Evolutionary conservation across 2,888 invertebrate genomes (phyloP).

Genomic region (Zeuzera pyrina): DNA sequence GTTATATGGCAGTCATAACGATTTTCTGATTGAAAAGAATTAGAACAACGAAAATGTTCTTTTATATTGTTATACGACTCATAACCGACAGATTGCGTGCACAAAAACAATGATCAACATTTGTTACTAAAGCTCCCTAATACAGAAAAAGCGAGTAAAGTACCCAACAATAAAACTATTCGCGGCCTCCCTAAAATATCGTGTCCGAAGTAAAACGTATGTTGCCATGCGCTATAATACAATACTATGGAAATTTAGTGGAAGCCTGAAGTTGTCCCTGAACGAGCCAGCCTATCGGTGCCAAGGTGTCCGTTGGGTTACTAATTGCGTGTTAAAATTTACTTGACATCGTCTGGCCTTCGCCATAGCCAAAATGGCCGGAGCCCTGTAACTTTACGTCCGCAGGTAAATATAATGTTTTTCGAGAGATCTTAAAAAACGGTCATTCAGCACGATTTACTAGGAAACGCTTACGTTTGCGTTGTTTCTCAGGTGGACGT

Average conservation of each 20-base stretch:
- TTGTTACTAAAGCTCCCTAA: conserved; percentile 38
- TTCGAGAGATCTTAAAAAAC: conserved; percentile 22
- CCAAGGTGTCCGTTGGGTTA: conserved; percentile 56
- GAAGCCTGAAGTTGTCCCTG: conserved; percentile 32
- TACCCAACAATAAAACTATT: conserved; percentile 39
- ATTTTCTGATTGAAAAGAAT: conserved; percentile 35
- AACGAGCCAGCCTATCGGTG: conserved; percentile 47
- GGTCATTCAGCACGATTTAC: conserved; percentile 35
- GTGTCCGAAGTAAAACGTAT: conserved; percentile 20
- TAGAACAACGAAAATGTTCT: conserved; percentile 31
- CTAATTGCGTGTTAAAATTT: conserved; percentile 70
- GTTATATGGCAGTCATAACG: conserved; percentile 22
- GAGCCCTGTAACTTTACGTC: conserved; percentile 26
- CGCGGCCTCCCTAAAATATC: conserved; percentile 28
- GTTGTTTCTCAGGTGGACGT: conserved; percentile 55
- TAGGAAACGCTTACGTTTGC: conserved; percentile 41
- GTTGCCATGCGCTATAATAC: conserved; percentile 21
- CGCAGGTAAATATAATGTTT: conserved; percentile 26
- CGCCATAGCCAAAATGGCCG: conserved; percentile 30
- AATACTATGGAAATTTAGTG: conserved; percentile 2
- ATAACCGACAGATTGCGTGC: conserved; percentile 52
- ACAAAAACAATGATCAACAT: conserved; percentile 50
- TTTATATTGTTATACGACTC: conserved; percentile 27
- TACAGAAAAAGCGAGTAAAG: conserved; percentile 40
- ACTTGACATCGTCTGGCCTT: conserved; percentile 66